Percentiles rank a stretch among this genome's conserved stretches.
Conservation (phyloP, 2,888 invertebrate species). For the Cylloceria caligata region DNA sequence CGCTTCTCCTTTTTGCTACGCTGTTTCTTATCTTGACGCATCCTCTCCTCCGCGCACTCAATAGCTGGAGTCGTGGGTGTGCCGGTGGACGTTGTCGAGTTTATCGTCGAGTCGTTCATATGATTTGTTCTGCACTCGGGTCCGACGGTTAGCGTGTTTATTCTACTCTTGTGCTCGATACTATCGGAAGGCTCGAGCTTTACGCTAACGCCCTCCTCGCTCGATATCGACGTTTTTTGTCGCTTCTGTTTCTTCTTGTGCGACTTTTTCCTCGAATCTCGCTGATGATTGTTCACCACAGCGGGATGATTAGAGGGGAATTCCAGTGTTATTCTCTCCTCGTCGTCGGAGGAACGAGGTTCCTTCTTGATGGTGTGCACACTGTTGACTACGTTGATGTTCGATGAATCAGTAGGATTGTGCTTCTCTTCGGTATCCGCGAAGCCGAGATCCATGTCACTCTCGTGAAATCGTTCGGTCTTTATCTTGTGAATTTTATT, state of each 20-base stretch:
- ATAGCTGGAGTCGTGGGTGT: conserved; percentile 67
- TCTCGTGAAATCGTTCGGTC: conserved; percentile 87
- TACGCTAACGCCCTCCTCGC: conserved; percentile 75
- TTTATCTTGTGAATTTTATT: conserved; percentile 86
- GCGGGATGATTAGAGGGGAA: conserved; percentile 76
- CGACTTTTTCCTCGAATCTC: conserved; percentile 88
- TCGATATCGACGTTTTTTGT: conserved; percentile 88
- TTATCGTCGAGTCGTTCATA: conserved; percentile 65
- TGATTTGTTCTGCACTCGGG: conserved; percentile 75
- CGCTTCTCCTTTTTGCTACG: conserved; percentile 84
- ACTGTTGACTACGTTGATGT: conserved; percentile 73
- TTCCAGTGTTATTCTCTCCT: conserved; percentile 78
- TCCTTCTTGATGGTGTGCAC: conserved; percentile 80
- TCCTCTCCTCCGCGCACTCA: conserved; percentile 80
- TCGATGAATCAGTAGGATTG: conserved; percentile 76
- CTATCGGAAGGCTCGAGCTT: conserved; percentile 77
- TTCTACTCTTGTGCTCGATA: conserved; percentile 76
- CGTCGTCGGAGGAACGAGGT: conserved; percentile 82
- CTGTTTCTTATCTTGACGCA: conserved; percentile 84
- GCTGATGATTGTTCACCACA: conserved; percentile 81
- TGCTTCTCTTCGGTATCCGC: conserved; percentile 84
- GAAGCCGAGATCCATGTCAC: conserved; percentile 86
- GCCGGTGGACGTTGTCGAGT: conserved; percentile 42
- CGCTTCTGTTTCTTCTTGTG: conserved; percentile 95
- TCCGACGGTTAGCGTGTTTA: conserved; percentile 64